Conservation (phyloP, 1,140 invertebrate genomes). For the Diorhabda sublineata region DNA sequence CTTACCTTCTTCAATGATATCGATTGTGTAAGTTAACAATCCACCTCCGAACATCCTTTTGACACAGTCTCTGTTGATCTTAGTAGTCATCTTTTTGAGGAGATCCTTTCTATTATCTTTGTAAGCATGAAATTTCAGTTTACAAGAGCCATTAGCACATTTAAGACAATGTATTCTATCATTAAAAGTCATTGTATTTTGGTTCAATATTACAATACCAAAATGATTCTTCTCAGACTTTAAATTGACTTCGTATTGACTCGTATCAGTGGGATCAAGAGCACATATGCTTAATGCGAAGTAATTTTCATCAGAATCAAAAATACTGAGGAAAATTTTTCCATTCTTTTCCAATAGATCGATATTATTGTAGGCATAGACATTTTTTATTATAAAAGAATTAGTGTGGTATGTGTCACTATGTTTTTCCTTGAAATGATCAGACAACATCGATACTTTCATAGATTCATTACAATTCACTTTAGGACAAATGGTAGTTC, state of each 20-base stretch:
- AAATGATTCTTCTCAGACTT: constrained; percentile 13
- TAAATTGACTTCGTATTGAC: constrained; percentile 15
- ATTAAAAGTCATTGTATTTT: constrained; percentile 16
- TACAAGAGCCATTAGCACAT: constrained; percentile 11
- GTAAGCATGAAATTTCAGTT: constrained; percentile 13
- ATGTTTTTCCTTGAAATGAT: constrained; percentile 19
- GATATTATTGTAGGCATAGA: constrained; percentile 10
- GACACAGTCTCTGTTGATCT: constrained; percentile 13
- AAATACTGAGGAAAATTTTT: constrained; percentile 13
- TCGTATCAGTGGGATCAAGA: not conserved
- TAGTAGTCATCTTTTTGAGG: constrained; percentile 14
- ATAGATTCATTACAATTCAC: constrained; percentile 10
- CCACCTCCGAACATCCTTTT: constrained; percentile 15
- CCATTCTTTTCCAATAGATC: constrained; percentile 17
- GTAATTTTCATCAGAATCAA: constrained; percentile 14
- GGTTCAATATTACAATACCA: constrained; percentile 5
- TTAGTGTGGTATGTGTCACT: constrained; percentile 11
- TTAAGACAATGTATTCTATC: constrained; percentile 12
- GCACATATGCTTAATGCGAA: constrained; percentile 14
- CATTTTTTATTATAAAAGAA: constrained; percentile 13
- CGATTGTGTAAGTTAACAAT: constrained; percentile 12
- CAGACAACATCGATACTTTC: constrained; percentile 5
- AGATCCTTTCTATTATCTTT: constrained; percentile 16
- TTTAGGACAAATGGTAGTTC: constrained; percentile 9
- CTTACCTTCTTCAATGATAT: constrained; percentile 9